Percentiles rank a stretch among this genome's conserved stretches.
phyloP scores from a whole-genome alignment of 35 echinoderm and acorn worm genomes.

The Heliocidaris erythrogramma region DNA sequence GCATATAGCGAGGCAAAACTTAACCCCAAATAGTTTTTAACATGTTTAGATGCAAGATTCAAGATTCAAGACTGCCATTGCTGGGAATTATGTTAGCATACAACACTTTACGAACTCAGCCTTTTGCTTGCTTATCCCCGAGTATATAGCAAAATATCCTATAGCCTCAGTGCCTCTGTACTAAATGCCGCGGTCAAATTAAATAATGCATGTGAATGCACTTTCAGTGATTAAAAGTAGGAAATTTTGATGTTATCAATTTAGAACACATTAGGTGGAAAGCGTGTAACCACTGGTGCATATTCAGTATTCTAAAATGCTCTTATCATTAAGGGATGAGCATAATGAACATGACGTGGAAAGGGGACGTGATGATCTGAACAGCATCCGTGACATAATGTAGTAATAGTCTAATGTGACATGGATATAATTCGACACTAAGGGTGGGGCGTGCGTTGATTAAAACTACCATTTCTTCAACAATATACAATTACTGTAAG shows the following conservation, averaged over 20 bases:
- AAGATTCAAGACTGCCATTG: too few relatives aligned
- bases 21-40: too few relatives aligned
- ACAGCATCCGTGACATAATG: too few relatives aligned
- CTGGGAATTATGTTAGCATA: too few relatives aligned
- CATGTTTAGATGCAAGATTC: too few relatives aligned
- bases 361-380: not conserved
- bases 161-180: not conserved
- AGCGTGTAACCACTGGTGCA: not conserved
- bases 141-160: not conserved
- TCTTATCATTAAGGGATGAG: not conserved
- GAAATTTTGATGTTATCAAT: not conserved
- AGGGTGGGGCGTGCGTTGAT: too few relatives aligned
- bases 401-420: not conserved
- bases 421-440: not conserved
- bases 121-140: not conserved
- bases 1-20: too few relatives aligned
- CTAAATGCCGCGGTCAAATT: not conserved
- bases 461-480: too few relatives aligned
- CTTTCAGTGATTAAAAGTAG: not conserved
- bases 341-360: not conserved
- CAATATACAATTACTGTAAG: too few relatives aligned
- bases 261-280: not conserved
- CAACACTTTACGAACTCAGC: too few relatives aligned
- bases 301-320: slow-evolving; percentile 4
- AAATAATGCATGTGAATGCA: not conserved